Evolutionary conservation across 2,888 invertebrate genomes (phyloP), one percentile per base, ranked within the genome.

Genomic region (Drosophila seclusa): DNA sequence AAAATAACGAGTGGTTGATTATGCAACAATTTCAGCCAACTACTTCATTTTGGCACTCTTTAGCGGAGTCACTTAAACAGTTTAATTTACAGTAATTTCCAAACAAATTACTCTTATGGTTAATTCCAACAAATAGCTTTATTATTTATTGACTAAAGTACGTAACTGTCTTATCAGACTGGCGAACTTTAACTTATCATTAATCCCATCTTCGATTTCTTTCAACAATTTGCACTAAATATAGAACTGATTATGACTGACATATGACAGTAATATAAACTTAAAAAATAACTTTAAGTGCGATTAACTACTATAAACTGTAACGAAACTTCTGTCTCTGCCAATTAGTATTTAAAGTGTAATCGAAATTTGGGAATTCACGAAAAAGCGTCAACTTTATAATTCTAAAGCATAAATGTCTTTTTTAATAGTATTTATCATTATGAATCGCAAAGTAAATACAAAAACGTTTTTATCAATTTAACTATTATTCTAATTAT

Each of bases 81-180:
- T 21, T 29, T 6, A 0, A 42, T n/a, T 7, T 42, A 42, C 13
- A 21, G 5, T n/a, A 11, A 18, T 34, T 16, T 4, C 0, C n/a
- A 40, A 40, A 10, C 10, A 40, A 2, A 1, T 42, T 6, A 13
- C 10, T 40, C 4, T 42, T 13, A 21, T 21, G 21, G 3, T 13
- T 58, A 32, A 13, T 54, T 24, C 24, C 10, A 16, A 13, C 24
- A 34, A 34, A 38, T 21, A 7, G 1, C n/a, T 38, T 50, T 29
- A 34, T 24, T 38, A 34, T 54, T 54, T 54, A 29, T n/a, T 6
- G 29, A 58, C 58, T 21, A 24, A 49, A 53, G 7, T 48, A 62
- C 52, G 58, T 59, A 49, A 50, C 27, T 40, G 18, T 24, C 49
- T 59, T 57, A 77, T 71, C 52, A 55, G n/a, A 29, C 36, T 45